Evolutionary conservation across 2,797 vertebrate genomes (phyloP), one percentile per base, ranked within the genome.

Genomic region (Chelon auratus): DNA sequence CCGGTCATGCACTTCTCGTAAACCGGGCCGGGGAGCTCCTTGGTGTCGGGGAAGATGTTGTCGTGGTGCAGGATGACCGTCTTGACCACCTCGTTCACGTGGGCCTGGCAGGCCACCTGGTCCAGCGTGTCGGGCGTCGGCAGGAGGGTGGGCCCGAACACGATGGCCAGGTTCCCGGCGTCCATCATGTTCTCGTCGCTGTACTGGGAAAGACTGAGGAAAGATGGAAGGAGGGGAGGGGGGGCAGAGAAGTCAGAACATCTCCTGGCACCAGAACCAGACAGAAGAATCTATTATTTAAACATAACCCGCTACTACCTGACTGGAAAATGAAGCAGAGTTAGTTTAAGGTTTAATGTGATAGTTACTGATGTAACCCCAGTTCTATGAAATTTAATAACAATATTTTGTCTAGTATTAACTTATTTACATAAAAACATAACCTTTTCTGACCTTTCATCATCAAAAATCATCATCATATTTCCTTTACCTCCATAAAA

Each of bases 161-260:
- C 98, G 86, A 99, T 99, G 81, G 98, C 98, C 91, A 99, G 85
- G 89, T 99, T 99, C 81, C 97, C 98, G 0, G 98, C 96, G 81
- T 99, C 98, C 98, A 99, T 99, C 98, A 99, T 99, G 92, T 99
- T 99, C 91, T 99, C 98, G 17, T 99, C 98, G 9, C 96, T 99
- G 94, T 99, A 99, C 90, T 99, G 97, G 37, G 98, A 99, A 63
- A 99, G 95, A 83, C 98, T 99, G 86, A 0, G 14, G 15, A 18
- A n/a, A 47, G 15, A 11, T 10, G 13, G 8, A 9, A 0, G 10
- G 24, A 26, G 24, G 24, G 24, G 24, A 24, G 24, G 24, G 24
- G 24, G 24, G 24, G 24, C 24, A 26, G 24, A 26, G 24, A 45
- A n/a, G 15, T 45, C 43, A 17, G 14, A 17, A 45, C 8, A 45